phyloP scores from a whole-genome alignment of 2,888 invertebrate genomes.

The Nycteola revayana region DNA sequence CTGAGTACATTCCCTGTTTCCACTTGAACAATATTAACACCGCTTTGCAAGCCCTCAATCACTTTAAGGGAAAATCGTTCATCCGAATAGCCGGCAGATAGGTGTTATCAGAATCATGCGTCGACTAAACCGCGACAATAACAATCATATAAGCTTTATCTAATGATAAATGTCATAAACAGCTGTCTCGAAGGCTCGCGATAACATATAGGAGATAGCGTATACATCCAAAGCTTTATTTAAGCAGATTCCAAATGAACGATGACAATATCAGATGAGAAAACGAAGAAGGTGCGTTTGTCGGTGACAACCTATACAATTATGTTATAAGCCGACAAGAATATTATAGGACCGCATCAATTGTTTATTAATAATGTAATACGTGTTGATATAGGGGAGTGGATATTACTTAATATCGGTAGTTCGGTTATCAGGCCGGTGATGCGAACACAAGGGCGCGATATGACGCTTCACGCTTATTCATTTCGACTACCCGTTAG shows the following conservation, averaged over 20 bases:
- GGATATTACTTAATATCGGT: constrained; percentile 73
- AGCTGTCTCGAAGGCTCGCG: constrained; percentile 12
- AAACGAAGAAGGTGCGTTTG: constrained; percentile 11
- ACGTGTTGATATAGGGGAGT: constrained; percentile 65
- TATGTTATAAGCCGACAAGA: constrained; percentile 33
- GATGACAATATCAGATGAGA: background rate
- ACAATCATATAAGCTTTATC: constrained; percentile 41
- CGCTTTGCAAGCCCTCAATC: constrained; percentile 39
- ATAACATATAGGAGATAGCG: constrained; percentile 9
- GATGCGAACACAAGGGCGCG: constrained; percentile 69
- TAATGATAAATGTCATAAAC: constrained; percentile 34
- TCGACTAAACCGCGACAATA: constrained; percentile 42
- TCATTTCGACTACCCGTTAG: constrained; percentile 43
- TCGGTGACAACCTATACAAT: constrained; percentile 33
- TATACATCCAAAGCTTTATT: constrained; percentile 9
- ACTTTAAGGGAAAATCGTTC: constrained; percentile 49
- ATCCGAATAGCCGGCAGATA: constrained; percentile 64
- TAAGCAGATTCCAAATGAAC: constrained; percentile 1
- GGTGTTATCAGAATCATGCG: constrained; percentile 50
- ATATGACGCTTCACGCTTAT: constrained; percentile 60
- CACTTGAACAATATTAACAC: constrained; percentile 50
- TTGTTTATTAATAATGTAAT: constrained; percentile 62
- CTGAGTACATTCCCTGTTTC: constrained; percentile 51
- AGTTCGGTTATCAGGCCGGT: constrained; percentile 69
- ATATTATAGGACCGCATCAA: constrained; percentile 44